phyloP scores from a whole-genome alignment of 2,888 invertebrate genomes.

The Drosophila recens region DNA sequence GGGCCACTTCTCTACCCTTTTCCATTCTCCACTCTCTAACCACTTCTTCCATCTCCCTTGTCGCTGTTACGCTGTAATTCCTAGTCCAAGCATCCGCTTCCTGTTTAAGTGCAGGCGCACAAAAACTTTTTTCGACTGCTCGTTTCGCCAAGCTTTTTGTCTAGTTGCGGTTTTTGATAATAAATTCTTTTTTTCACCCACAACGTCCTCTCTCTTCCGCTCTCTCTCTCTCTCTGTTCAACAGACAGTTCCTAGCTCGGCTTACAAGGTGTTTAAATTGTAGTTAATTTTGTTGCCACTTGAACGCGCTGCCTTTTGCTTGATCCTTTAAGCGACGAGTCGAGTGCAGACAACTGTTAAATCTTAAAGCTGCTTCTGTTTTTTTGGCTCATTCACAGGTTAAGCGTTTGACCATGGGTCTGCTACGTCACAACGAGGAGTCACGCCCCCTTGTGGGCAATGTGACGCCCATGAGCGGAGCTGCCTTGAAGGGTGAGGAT shows the following conservation, averaged over 20 bases:
- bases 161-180: slow-evolving; percentile 81
- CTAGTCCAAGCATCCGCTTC: slow-evolving; percentile 79
- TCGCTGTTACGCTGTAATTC: slow-evolving; percentile 52
- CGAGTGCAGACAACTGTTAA: slow-evolving; percentile 38
- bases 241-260: slow-evolving; percentile 26
- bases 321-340: slow-evolving; percentile 45
- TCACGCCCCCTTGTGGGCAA: slow-evolving; percentile 90
- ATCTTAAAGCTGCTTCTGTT: slow-evolving; percentile 42
- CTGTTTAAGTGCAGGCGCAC: slow-evolving; percentile 76
- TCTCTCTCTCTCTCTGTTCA: slow-evolving; percentile 8
- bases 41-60: background rate
- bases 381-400: slow-evolving; percentile 82
- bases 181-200: slow-evolving; percentile 74
- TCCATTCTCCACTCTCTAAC: background rate
- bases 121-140: slow-evolving; percentile 56
- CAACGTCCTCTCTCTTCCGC: slow-evolving; percentile 10
- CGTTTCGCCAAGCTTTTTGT: slow-evolving; percentile 69
- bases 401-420: slow-evolving; percentile 91
- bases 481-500: slow-evolving; percentile 45
- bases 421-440: slow-evolving; percentile 89
- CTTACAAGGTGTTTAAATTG: slow-evolving; percentile 81
- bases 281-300: slow-evolving; percentile 79
- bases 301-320: slow-evolving; percentile 53
- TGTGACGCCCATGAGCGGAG: slow-evolving; percentile 84
- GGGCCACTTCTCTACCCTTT: slow-evolving; percentile 45